Evolutionary conservation across 2,797 vertebrate species (phyloP).

Genomic region (Geranospiza caerulescens): DNA sequence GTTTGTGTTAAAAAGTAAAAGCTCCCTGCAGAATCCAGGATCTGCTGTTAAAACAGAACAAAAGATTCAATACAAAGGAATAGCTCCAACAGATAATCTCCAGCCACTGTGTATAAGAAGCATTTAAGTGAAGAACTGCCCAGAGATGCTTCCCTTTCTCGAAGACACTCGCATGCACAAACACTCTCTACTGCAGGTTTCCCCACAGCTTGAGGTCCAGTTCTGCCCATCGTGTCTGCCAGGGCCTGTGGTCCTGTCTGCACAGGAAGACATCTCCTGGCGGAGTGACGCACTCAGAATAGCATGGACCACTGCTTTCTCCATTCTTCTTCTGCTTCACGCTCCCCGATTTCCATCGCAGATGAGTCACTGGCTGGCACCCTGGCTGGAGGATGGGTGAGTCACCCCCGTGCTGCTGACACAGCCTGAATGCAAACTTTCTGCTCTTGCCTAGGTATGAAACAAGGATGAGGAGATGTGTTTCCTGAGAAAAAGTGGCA

Average conservation of each 20-base stretch:
- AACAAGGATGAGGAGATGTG: not conserved
- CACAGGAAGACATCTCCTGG: not conserved
- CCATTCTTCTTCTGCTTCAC: not conserved
- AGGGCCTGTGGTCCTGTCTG: not conserved
- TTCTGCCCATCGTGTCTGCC: not conserved
- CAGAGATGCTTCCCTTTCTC: not conserved
- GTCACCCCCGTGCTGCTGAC: not conserved
- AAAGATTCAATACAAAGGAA: not conserved
- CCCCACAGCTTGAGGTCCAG: not conserved
- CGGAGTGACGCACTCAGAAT: not conserved
- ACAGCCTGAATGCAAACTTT: not conserved
- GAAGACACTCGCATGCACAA: fast-evolving
- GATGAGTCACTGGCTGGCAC: constrained; percentile 33
- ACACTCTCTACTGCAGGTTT: not conserved
- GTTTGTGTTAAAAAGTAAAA: not conserved
- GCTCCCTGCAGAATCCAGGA: not conserved
- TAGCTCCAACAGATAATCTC: not conserved
- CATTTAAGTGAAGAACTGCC: not conserved
- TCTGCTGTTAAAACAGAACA: not conserved
- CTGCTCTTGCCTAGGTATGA: not conserved
- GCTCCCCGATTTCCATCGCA: not conserved
- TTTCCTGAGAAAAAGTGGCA: not conserved
- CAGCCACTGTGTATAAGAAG: not conserved
- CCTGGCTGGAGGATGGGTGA: not conserved
- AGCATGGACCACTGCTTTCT: not conserved